Evolutionary conservation across 1,140 invertebrate genomes (phyloP), one percentile per base, ranked within the genome.

Genomic region (Ericerus pela): DNA sequence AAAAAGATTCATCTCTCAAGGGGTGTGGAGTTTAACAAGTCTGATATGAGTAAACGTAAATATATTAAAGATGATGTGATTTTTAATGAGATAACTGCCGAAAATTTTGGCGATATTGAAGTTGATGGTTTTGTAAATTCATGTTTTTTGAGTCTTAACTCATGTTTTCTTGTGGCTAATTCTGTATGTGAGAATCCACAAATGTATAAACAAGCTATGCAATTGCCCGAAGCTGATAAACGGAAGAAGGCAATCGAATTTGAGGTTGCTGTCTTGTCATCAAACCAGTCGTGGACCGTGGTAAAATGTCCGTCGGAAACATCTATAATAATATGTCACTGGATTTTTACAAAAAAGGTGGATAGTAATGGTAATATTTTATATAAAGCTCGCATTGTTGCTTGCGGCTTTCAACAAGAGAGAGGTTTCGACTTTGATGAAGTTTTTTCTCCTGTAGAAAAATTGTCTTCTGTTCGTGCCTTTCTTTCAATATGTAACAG

Each of bases 361-460:
- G 57, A 66, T 43, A 43, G 47, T 30, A 59, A 67, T 22, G 60
- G 64, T 27, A 61, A 62, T 41, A 60, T 63, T 14, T 59, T 56
- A 14, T 67, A 67, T 53, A 71, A 71, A 58, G 72, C 71, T 22
- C 54, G 71, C 27, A 57, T 73, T 11, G 69, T 75, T 4, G 69
- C 70, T 4, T 68, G 70, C 58, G 72, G 73, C 12, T 73, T 64
- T 61, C 57, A 51, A n/a, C 70, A 70, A 60, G 56, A 55, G 18
- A 52, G 59, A 43, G 66, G 66, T 41, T 53, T 62, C 28, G 66
- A 69, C 59, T 72, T 67, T 59, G 41, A 60, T 18, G 65, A 69
- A 47, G 65, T 61, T 16, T 71, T 67, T 62, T 61, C 66, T 2
- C 66, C 64, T 43, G 65, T 68, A 0, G 59, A 66, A 1, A 58